Evolutionary conservation across 2,888 invertebrate species (phyloP).

Genomic region (Agrilus mali): DNA sequence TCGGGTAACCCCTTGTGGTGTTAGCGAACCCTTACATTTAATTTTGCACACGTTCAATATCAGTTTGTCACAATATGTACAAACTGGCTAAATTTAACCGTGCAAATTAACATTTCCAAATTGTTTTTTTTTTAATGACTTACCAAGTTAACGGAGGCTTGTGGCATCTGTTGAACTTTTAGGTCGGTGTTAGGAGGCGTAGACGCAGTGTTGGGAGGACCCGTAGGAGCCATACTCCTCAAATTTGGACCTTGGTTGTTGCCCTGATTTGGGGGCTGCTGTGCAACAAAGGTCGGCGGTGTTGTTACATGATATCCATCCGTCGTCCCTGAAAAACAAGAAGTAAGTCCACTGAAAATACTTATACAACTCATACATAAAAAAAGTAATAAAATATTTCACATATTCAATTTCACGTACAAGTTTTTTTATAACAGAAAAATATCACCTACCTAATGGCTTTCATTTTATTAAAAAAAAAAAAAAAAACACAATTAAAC

Average conservation of each 20-base stretch:
- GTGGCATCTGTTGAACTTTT: constrained; percentile 27
- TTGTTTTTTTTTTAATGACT: constrained; percentile 11
- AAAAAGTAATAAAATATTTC: background rate
- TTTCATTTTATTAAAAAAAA: too few relatives aligned
- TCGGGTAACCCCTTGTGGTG: constrained; percentile 4
- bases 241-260: constrained; percentile 27
- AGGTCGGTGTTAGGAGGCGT: constrained; percentile 33
- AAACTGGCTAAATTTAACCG: too few relatives aligned
- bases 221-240: constrained; percentile 29
- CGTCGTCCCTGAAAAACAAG: constrained; percentile 21
- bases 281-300: constrained; percentile 20
- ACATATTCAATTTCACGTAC: too few relatives aligned
- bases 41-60: background rate
- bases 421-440: too few relatives aligned
- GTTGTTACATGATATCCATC: constrained; percentile 25
- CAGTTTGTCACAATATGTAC: background rate
- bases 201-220: constrained; percentile 33
- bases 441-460: too few relatives aligned
- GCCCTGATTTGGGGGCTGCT: constrained; percentile 27
- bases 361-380: background rate
- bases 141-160: constrained; percentile 25
- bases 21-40: constrained; percentile 2
- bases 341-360: background rate
- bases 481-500: too few relatives aligned
- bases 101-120: too few relatives aligned